Evolutionary conservation across 1,140 invertebrate genomes (phyloP), one percentile per base, ranked within the genome.

Genomic region (Drosophila sp.): DNA sequence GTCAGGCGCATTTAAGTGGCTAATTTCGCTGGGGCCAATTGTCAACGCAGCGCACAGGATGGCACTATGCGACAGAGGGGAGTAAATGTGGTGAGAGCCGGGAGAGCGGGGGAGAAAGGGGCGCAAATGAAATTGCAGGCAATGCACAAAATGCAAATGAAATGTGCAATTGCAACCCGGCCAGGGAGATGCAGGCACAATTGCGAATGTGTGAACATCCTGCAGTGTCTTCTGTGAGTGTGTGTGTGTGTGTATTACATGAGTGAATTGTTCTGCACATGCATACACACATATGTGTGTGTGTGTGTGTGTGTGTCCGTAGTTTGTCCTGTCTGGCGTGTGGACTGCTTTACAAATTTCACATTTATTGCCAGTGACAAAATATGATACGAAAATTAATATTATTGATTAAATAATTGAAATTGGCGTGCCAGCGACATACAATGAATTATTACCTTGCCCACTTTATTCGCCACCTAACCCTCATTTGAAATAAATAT

Each of bases 331-430:
- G 48, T 51, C 53, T 51, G 56, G 32, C 40, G 25, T 64, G 61
- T 58, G 56, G 70, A 66, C 57, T 82, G 83, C 87, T 89, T 89
- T 89, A 89, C 83, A 89, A 89, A 89, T 89, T 89, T 83, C 66
- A 59, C 84, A 81, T 90, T 89, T 90, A 90, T 90, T 90, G 86
- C 78, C 73, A 73, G 61, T 87, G 86, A 90, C 86, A 90, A 90
- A 90, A 90, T 90, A 90, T 90, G 86, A 90, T 90, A 90, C 79
- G 86, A 90, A 90, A 90, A 90, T 90, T 90, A 90, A 90, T 90
- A 90, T 87, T 90, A 90, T 90, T 90, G 86, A 90, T 90, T 90
- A 90, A 90, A 90, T 90, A 90, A 90, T 90, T 90, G 86, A 87
- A 90, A 90, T 87, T 82, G 86, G 86, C 86, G 79, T 76, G 64